A percentile compares a stretch with the other conserved stretches of the same genome.
These are phyloP conservation scores for Habrosyne pyritoides DNA, from an alignment of 2,888 invertebrate species.

Conservation along the genomic window DNA sequence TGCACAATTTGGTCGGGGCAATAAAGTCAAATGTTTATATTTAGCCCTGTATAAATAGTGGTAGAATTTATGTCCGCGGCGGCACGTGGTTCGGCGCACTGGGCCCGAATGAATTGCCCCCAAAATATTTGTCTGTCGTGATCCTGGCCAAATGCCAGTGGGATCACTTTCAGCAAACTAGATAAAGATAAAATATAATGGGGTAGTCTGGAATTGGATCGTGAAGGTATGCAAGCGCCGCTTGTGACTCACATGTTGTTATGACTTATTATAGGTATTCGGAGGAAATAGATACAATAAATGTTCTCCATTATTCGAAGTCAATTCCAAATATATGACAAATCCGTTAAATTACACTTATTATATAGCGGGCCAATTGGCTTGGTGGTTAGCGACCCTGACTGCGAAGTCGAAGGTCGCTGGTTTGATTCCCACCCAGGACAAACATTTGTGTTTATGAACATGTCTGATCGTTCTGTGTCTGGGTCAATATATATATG, in stretches of 20 bases:
- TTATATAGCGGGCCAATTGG: too few relatives aligned
- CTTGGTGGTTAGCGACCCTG: too few relatives aligned
- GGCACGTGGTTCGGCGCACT: constrained; percentile 48
- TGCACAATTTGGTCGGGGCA: constrained; percentile 48
- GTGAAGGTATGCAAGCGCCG: constrained; percentile 11
- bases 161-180: constrained; percentile 77
- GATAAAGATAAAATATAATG: constrained; percentile 63
- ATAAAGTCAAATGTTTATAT: constrained; percentile 71
- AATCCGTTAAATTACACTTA: too few relatives aligned
- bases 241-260: constrained; percentile 4
- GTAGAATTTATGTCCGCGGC: constrained; percentile 61
- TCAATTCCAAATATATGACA: too few relatives aligned
- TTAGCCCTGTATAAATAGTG: constrained; percentile 70
- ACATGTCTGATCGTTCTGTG: too few relatives aligned
- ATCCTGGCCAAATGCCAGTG: constrained; percentile 70
- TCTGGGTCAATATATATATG: too few relatives aligned
- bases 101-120: constrained; percentile 71
- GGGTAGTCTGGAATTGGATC: constrained; percentile 48
- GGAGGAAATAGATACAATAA: not conserved
- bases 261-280: not conserved
- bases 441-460: too few relatives aligned
- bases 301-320: too few relatives aligned
- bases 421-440: too few relatives aligned
- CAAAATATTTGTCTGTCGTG: constrained; percentile 80
- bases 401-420: too few relatives aligned